phyloP scores from a whole-genome alignment of 1,140 invertebrate genomes.

The Micrasema minimum region DNA sequence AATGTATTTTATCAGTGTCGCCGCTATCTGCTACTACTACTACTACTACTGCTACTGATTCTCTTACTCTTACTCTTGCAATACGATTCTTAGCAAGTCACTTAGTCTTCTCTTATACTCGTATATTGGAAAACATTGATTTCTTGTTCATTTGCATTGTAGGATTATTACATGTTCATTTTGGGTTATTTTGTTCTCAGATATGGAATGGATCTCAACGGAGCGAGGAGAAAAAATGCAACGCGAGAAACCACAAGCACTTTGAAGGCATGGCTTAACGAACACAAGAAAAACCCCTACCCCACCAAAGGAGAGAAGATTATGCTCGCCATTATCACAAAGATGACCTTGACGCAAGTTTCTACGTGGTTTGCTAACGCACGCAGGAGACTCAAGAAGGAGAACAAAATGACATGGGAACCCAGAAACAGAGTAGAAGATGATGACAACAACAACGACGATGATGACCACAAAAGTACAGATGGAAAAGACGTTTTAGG shows the following conservation, averaged over 20 bases:
- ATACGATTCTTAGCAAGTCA: background rate
- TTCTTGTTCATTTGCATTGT: constrained; percentile 47
- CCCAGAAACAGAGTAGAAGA: constrained; percentile 89
- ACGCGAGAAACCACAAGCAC: constrained; percentile 97
- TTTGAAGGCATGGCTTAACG: constrained; percentile 97
- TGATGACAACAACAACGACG: constrained; percentile 88
- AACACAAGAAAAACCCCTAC: constrained; percentile 99
- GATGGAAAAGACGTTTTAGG: constrained; percentile 85
- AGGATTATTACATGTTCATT: too few species aligned
- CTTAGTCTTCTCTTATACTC: too few species aligned
- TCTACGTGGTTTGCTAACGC: constrained; percentile 99
- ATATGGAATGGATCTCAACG: constrained; percentile 91
- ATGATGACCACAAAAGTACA: constrained; percentile 83
- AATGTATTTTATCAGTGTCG: constrained; percentile 28
- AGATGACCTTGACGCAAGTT: constrained; percentile 98
- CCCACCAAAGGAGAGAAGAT: constrained; percentile 99
- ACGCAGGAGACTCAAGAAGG: constrained; percentile 94
- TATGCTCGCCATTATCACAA: constrained; percentile 98
- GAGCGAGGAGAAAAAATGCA: constrained; percentile 94
- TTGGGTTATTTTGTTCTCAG: constrained; percentile 71
- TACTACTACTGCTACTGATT: too few species aligned
- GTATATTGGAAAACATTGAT: background rate
- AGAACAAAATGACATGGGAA: constrained; percentile 99
- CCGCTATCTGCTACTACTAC: constrained; percentile 6
- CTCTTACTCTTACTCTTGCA: constrained; percentile 12